phyloP scores from a whole-genome alignment of 2,113 vertebrate genomes.

The Catharus minimus region DNA sequence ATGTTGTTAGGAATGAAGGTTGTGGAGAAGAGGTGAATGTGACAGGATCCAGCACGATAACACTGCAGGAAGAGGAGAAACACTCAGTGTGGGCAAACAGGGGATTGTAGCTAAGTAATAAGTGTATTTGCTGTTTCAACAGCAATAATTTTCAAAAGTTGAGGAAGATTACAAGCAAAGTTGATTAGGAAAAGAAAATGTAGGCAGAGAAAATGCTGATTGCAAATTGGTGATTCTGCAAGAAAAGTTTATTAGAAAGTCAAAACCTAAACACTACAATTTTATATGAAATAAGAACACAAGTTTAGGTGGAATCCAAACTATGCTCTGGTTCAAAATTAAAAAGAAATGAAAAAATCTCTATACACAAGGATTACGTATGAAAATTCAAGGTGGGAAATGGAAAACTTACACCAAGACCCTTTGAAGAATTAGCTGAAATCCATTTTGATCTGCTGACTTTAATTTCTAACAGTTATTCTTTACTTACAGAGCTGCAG shows the following conservation, averaged over 20 bases:
- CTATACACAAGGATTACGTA: background rate
- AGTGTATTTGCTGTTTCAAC: background rate
- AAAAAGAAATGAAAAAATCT: background rate
- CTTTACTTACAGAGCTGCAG: background rate
- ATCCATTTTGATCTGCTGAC: background rate
- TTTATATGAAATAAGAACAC: background rate
- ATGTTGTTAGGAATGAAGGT: background rate
- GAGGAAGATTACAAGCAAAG: constrained; percentile 9
- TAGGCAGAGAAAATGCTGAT: background rate
- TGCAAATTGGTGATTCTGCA: constrained; percentile 8
- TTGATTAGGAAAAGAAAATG: constrained; percentile 6
- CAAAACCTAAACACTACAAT: background rate
- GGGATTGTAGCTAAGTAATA: background rate
- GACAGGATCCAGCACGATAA: background rate
- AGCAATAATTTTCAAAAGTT: constrained; percentile 11
- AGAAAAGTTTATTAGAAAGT: background rate
- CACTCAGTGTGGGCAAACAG: constrained; percentile 1
- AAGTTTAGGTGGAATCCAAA: background rate
- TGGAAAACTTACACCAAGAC: background rate
- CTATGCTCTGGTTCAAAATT: background rate
- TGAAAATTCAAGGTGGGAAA: background rate
- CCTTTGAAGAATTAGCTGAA: background rate
- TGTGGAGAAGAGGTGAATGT: background rate
- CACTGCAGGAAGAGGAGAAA: background rate
- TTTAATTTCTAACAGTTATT: background rate